These are phyloP conservation scores for Remorina albescens DNA, from an alignment of 2,797 vertebrate species.

Conservation along the genomic window DNA sequence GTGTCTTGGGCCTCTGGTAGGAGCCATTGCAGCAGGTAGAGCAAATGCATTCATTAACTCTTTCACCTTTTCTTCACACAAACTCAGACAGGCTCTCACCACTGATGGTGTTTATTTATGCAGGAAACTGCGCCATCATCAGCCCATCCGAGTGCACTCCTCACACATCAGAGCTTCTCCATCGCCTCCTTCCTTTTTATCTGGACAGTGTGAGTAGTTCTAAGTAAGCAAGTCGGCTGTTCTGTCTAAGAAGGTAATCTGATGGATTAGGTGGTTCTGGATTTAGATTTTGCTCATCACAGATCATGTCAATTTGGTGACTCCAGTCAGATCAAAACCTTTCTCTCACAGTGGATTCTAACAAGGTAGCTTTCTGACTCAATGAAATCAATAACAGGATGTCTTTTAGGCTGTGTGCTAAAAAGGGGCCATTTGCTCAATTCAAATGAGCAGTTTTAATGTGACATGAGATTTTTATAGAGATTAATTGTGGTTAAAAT, in stretches of 20 bases:
- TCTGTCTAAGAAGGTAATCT: not conserved
- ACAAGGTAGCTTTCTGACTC: not conserved
- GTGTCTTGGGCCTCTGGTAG: slow-evolving; percentile 83
- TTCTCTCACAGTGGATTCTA: not conserved
- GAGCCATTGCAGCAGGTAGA: slow-evolving; percentile 85
- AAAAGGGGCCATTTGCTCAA: not conserved
- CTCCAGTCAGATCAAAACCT: not conserved
- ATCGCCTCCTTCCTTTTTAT: slow-evolving; percentile 81
- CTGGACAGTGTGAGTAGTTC: slow-evolving; percentile 83
- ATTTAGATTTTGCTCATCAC: not conserved
- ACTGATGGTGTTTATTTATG: slow-evolving; percentile 21
- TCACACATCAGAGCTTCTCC: slow-evolving; percentile 83
- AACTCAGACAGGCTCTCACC: not conserved
- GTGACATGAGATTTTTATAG: not conserved
- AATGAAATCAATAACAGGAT: slow-evolving; percentile 1
- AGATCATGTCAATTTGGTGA: not conserved
- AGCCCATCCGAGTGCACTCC: slow-evolving; percentile 76
- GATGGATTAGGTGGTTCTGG: not conserved
- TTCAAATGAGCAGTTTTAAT: not conserved
- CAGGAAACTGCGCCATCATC: slow-evolving; percentile 85
- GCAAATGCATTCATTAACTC: not conserved
- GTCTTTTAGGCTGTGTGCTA: not conserved
- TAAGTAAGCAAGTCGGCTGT: not conserved
- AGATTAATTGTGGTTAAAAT: too few relatives aligned
- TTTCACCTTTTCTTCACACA: not conserved